Base-by-base conservation (phyloP, 1,140 invertebrate species). In the Drosophila erecta region DNA sequence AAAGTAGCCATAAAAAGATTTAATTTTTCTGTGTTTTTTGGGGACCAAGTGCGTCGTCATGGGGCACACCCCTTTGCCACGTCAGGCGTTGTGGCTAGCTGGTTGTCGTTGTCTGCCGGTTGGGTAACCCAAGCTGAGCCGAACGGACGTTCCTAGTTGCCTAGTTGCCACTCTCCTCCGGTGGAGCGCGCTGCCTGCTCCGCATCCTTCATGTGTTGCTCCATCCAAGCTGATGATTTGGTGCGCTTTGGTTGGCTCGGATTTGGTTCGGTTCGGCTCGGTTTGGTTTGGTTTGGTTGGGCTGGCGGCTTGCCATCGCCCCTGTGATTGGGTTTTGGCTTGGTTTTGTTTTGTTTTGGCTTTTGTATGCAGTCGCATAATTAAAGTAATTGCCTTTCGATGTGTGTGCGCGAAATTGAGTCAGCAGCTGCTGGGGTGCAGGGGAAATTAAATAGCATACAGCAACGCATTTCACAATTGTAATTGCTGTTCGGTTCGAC, bases 311-410 rank as follows among this genome's bases (percentile, higher is more conserved):
- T 74, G 71, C 76, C 72, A 59, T 75, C 71, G 72, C 72, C 71
- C 41, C 73, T 75, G 60, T 66, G 72, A 76, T 76, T 76, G 73
- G 72, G 73, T 54, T 76, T 71, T 61, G 59, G 51, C 67, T 71
- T 61, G 59, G 51, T 57, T 70, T 69, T 69, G 51, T 57, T 70
- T 69, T 69, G 55, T 30, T 66, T 56, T 54, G 57, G 17, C 47
- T 64, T 71, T 43, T 43, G 41, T 44, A 44, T 44, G 17, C 17
- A 20, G 57, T 78, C 75, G 75, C 75, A 78, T 78, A 78, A 78
- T 78, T 78, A 78, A 78, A 78, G 75, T 78, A 78, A 78, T 78
- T 78, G 75, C 75, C 75, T 78, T 77, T 77, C 75, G 75, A 70
- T 70, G 72, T 67, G 74, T 77, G 74, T 77, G 55, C 70, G 69